These are phyloP conservation scores for Halesus radiatus DNA, from an alignment of 1,140 invertebrate genomes.

Conservation along the genomic window DNA sequence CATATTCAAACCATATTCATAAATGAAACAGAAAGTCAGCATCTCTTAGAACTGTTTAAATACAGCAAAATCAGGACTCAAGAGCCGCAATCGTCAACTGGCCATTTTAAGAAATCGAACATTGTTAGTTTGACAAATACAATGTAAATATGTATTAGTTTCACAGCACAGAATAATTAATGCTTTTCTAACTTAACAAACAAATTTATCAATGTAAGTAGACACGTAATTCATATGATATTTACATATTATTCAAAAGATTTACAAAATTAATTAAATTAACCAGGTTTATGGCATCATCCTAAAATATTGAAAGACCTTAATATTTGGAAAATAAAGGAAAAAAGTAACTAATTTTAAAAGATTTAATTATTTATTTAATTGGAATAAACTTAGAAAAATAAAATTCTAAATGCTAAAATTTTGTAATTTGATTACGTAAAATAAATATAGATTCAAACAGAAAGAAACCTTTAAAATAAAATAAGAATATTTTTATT, in stretches of 20 bases:
- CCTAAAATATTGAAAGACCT: slow-evolving; percentile 26
- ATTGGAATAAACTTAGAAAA: neutral
- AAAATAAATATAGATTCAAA: slow-evolving; percentile 11
- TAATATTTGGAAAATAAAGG: neutral
- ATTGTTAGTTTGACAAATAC: slow-evolving; percentile 24
- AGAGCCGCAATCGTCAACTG: slow-evolving; percentile 32
- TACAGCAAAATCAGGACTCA: neutral
- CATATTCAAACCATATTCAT: slow-evolving; percentile 13
- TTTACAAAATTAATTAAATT: slow-evolving; percentile 1
- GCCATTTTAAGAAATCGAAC: slow-evolving; percentile 15
- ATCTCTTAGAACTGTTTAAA: slow-evolving; percentile 27
- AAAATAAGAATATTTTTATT: slow-evolving; percentile 44
- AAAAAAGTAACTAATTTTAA: neutral
- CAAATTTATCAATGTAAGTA: slow-evolving; percentile 22
- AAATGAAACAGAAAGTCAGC: slow-evolving; percentile 13
- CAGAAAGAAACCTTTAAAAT: slow-evolving; percentile 13
- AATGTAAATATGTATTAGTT: slow-evolving; percentile 20
- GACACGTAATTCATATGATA: slow-evolving; percentile 21
- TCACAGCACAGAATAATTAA: slow-evolving; percentile 40
- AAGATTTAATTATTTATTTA: neutral
- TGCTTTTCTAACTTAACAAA: slow-evolving; percentile 43
- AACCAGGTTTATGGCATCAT: slow-evolving; percentile 45
- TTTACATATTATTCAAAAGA: slow-evolving; percentile 13
- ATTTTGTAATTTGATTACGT: slow-evolving; percentile 8
- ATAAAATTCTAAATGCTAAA: slow-evolving; percentile 8